A percentile compares a stretch with the other conserved stretches of the same genome.
These are phyloP conservation scores for Sphyrna mokarran DNA, from an alignment of 2,113 vertebrate genomes.

Conservation along the genomic window DNA sequence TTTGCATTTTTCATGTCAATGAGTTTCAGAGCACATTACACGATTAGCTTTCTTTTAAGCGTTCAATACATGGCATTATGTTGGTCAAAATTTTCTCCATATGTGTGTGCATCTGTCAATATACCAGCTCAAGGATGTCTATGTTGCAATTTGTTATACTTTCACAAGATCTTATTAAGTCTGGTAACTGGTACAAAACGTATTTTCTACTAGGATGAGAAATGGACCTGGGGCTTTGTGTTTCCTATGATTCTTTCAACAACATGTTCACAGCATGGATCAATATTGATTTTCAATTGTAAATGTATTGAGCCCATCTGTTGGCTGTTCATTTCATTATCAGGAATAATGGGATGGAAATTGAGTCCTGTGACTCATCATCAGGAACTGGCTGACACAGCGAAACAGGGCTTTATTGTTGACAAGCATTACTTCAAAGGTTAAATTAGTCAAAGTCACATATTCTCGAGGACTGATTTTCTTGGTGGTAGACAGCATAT, in stretches of 20 bases:
- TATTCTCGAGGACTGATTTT: background rate
- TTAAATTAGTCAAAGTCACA: background rate
- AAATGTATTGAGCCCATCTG: background rate
- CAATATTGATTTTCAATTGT: background rate
- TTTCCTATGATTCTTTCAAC: background rate
- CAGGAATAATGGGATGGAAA: background rate
- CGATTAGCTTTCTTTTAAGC: background rate
- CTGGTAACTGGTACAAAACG: background rate
- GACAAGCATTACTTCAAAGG: background rate
- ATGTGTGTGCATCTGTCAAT: background rate
- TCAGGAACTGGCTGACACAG: background rate
- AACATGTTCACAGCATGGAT: background rate
- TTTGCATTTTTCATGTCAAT: background rate
- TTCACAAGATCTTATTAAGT: background rate
- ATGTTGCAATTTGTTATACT: background rate
- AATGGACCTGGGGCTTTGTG: background rate
- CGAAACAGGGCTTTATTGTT: background rate
- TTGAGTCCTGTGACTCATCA: background rate
- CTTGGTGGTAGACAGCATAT: background rate
- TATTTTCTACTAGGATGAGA: background rate
- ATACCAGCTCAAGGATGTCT: background rate
- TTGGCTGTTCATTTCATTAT: background rate
- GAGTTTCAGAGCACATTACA: background rate
- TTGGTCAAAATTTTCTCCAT: background rate
- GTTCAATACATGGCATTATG: background rate